These are phyloP conservation scores for Paralichthys olivaceus DNA, from an alignment of 2,113 vertebrate species.

Conservation along the genomic window DNA sequence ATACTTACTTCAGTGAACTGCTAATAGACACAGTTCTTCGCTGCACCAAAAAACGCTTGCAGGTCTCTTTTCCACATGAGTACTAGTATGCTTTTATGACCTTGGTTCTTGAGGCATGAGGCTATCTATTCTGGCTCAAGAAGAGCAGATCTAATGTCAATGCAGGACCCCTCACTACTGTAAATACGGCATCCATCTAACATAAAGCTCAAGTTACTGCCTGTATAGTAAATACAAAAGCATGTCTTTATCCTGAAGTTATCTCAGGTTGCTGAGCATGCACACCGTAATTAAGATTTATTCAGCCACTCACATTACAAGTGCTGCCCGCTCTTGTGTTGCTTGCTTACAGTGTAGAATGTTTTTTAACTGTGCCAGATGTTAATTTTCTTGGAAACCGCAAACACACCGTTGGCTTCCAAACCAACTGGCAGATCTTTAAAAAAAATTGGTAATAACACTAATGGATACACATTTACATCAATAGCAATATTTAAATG, in stretches of 20 bases:
- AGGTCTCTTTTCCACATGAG: constrained; percentile 71
- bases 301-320: constrained; percentile 14
- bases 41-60: constrained; percentile 62
- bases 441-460: too few relatives aligned
- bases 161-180: constrained; percentile 8
- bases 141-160: constrained; percentile 30
- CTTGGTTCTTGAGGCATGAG: constrained; percentile 33
- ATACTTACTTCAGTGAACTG: constrained; percentile 70
- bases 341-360: background rate
- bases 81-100: constrained; percentile 46
- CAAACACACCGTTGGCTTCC: too few relatives aligned
- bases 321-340: constrained; percentile 12
- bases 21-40: constrained; percentile 65
- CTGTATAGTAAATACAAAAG: constrained; percentile 40
- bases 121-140: constrained; percentile 31
- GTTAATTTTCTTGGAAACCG: constrained; percentile 17
- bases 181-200: constrained; percentile 28
- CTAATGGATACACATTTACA: too few relatives aligned
- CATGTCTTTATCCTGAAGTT: constrained; percentile 34
- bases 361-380: constrained; percentile 34
- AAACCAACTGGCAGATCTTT: too few relatives aligned
- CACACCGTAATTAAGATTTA: constrained; percentile 40
- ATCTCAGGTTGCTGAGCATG: constrained; percentile 39
- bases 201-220: constrained; percentile 55
- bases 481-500: too few relatives aligned